Evolutionary conservation across 1,140 invertebrate species (phyloP).

Genomic region (Zaprionus kolodkinae): DNA sequence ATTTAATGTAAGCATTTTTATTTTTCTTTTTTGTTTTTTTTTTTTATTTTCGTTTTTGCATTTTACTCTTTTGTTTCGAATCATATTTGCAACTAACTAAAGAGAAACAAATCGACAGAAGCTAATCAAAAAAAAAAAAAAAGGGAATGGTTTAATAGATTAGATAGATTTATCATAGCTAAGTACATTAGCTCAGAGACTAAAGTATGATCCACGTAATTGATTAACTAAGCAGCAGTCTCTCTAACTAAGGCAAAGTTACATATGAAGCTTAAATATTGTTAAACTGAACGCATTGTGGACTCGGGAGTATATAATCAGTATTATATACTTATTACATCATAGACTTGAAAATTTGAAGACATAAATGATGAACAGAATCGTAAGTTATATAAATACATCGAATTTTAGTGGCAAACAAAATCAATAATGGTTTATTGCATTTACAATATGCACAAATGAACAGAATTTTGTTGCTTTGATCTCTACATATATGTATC

Average conservation of each 20-base stretch:
- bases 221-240: conserved; percentile 11
- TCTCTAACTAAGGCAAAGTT: conserved; percentile 6
- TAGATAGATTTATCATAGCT: conserved; percentile 7
- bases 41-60: background rate
- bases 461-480: conserved; percentile 15
- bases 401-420: background rate
- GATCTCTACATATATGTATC: conserved; percentile 2
- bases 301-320: background rate
- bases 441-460: conserved; percentile 22
- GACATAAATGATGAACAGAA: background rate
- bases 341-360: background rate
- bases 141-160: background rate
- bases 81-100: conserved; percentile 23
- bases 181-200: background rate
- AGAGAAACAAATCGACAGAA: background rate
- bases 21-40: background rate
- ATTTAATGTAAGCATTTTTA: background rate
- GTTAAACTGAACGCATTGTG: background rate
- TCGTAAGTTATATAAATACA: background rate
- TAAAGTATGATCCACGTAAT: conserved; percentile 8
- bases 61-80: background rate
- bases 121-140: background rate
- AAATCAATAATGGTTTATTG: conserved; percentile 32
- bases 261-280: background rate
- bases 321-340: background rate